Conservation (phyloP, 2,888 invertebrate species). For the Allolobophora icterica region DNA sequence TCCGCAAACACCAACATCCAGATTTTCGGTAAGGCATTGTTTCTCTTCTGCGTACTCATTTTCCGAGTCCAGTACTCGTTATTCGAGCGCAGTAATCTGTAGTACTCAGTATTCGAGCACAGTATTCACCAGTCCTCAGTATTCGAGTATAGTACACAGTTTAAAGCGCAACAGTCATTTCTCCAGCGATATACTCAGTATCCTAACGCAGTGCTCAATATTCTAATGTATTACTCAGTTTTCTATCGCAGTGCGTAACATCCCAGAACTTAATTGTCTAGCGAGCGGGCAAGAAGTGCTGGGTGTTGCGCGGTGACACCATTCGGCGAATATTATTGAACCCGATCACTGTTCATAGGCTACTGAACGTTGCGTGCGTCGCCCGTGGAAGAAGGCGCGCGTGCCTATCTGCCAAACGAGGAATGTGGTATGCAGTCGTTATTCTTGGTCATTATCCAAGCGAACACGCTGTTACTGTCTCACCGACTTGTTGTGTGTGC, state of each 20-base stretch:
- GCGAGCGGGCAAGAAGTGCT: neutral
- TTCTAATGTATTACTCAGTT: neutral
- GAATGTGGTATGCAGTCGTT: neutral
- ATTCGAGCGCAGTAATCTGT: no score
- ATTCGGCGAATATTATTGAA: neutral
- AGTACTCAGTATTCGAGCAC: neutral
- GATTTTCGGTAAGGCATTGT: no score
- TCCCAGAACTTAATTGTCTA: neutral
- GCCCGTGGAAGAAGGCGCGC: neutral
- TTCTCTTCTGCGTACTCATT: no score
- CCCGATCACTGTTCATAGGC: neutral
- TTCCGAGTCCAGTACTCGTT: no score
- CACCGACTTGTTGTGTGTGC: no score
- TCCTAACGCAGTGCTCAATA: neutral
- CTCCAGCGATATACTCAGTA: neutral
- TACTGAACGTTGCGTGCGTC: neutral
- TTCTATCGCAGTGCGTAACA: neutral
- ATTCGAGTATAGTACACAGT: no score
- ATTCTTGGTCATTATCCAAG: neutral
- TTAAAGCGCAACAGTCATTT: no score
- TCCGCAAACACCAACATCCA: no score
- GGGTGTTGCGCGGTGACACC: neutral
- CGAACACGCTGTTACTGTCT: no score
- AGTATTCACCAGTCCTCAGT: neutral
- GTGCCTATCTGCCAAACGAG: neutral